Evolutionary conservation across 2,888 invertebrate species (phyloP).

Genomic region (Liodrosophila aerea): DNA sequence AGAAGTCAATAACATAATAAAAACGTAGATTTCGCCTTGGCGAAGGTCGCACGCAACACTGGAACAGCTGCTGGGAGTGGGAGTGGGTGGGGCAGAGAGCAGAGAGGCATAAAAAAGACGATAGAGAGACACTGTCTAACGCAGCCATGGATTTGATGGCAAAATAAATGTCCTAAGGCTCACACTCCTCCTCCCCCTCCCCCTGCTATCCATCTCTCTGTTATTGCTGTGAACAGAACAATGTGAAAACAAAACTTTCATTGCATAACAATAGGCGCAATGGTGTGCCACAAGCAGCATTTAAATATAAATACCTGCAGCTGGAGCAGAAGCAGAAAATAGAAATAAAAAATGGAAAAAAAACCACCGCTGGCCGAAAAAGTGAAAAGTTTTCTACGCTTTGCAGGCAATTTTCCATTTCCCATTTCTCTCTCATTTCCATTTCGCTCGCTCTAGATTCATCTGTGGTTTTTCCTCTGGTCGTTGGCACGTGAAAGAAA

Average conservation of each 20-base stretch:
- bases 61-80: slow-evolving; percentile 31
- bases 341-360: slow-evolving; percentile 28
- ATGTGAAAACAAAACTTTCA: slow-evolving; percentile 67
- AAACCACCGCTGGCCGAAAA: slow-evolving; percentile 49
- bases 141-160: slow-evolving; percentile 2
- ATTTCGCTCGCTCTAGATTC: not conserved
- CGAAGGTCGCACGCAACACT: slow-evolving; percentile 60
- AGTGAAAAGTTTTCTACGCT: slow-evolving; percentile 63
- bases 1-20: slow-evolving; percentile 75
- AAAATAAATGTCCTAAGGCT: slow-evolving; percentile 13
- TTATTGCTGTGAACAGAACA: slow-evolving; percentile 34
- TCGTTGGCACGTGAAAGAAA: slow-evolving; percentile 66
- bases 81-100: not conserved
- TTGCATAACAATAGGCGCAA: slow-evolving; percentile 76
- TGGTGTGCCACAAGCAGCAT: slow-evolving; percentile 71
- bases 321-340: slow-evolving; percentile 36
- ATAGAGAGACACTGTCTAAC: slow-evolving; percentile 7
- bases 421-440: not conserved
- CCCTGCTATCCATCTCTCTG: not conserved
- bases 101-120: not conserved
- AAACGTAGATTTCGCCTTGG: slow-evolving; percentile 46
- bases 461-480: slow-evolving; percentile 38
- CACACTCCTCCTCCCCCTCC: not conserved
- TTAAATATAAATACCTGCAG: slow-evolving; percentile 76
- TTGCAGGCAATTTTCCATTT: slow-evolving; percentile 55